phyloP scores from a whole-genome alignment of 2,888 invertebrate species.

The Acanthosepion pharaonis region DNA sequence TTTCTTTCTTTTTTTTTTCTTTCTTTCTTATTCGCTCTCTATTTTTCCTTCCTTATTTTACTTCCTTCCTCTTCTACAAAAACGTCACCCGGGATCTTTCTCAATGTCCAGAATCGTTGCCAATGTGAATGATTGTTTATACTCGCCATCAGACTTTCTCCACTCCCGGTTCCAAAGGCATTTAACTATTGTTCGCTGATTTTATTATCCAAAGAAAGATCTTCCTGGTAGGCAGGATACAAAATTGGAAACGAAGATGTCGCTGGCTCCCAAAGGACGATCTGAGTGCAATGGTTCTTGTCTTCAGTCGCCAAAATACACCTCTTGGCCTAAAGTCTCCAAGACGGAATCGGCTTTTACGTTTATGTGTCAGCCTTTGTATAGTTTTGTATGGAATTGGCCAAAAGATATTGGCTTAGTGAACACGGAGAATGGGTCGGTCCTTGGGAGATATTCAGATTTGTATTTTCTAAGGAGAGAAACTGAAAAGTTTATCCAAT shows the following conservation, averaged over 20 bases:
- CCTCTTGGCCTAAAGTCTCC: not conserved
- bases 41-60: not conserved
- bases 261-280: not conserved
- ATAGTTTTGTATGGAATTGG: not conserved
- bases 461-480: too few species aligned
- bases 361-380: not conserved
- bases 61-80: not conserved
- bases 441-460: not conserved
- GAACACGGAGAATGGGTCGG: not conserved
- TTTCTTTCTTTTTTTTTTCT: not conserved
- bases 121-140: not conserved
- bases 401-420: not conserved
- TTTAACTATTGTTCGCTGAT: not conserved
- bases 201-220: not conserved
- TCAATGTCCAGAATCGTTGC: not conserved
- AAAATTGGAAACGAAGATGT: not conserved
- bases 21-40: not conserved
- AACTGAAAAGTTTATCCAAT: too few species aligned
- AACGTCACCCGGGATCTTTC: not conserved
- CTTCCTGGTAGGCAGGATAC: not conserved
- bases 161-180: not conserved
- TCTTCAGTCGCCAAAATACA: not conserved
- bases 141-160: not conserved
- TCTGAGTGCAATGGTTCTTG: not conserved
- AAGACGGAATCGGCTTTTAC: not conserved